Evolutionary conservation across 2,888 invertebrate genomes (phyloP).

Genomic region (Spodoptera picta): DNA sequence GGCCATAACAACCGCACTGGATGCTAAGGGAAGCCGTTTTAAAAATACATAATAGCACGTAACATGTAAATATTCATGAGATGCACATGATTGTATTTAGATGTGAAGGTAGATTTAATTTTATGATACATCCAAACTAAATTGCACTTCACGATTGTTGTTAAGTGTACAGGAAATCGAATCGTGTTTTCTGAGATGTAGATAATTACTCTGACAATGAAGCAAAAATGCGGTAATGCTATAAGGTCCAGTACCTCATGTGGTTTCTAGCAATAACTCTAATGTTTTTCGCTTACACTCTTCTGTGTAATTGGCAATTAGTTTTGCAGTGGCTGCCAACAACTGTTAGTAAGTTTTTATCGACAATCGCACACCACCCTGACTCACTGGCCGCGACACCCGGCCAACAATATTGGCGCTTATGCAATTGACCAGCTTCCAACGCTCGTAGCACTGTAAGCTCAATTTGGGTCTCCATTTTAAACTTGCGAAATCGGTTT

Average conservation of each 20-base stretch:
- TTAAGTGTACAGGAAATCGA: conserved; percentile 49
- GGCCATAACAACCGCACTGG: conserved; percentile 11
- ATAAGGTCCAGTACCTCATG: conserved; percentile 27
- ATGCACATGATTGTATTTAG: conserved; percentile 38
- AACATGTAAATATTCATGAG: conserved; percentile 31
- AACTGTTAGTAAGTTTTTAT: conserved; percentile 68
- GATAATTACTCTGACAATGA: conserved; percentile 51
- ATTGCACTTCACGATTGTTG: conserved; percentile 44
- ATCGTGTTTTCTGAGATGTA: conserved; percentile 31
- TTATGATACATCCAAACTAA: conserved; percentile 41
- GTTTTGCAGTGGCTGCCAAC: conserved; percentile 73
- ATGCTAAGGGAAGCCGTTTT: conserved; percentile 13
- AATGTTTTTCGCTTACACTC: conserved; percentile 35
- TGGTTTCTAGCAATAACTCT: conserved; percentile 18
- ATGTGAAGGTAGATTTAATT: conserved; percentile 43
- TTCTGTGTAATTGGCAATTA: conserved; percentile 74
- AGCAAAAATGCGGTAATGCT: conserved; percentile 34
- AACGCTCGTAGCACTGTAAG: conserved; percentile 53
- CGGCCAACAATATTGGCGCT: conserved; percentile 71
- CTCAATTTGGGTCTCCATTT: conserved; percentile 44
- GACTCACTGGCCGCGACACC: conserved; percentile 68
- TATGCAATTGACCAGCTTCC: conserved; percentile 80
- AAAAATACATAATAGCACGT: conserved; percentile 8
- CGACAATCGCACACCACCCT: conserved; percentile 68
- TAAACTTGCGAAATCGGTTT: conserved; percentile 10